Evolutionary conservation across 2,888 invertebrate species (phyloP), one percentile per base, ranked within the genome.

Genomic region (Amblyjoppa proteus): DNA sequence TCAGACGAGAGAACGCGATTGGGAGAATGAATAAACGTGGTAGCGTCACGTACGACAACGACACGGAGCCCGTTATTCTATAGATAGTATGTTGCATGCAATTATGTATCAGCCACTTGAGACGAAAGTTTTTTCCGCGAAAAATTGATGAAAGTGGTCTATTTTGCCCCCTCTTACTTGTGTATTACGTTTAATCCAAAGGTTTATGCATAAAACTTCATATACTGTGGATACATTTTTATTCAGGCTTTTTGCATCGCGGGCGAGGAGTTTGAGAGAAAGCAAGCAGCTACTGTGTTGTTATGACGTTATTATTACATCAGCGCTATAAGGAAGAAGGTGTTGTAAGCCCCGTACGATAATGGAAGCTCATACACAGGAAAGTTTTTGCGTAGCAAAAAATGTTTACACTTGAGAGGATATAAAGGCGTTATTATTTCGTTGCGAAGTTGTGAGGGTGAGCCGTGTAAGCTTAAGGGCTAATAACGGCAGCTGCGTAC

Each of bases 1-100:
- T 84, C 83, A 71, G 79, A 80, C 83, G 25, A 31, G 34, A 41
- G 9, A n/a, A 25, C 74, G 25, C 56, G 56, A 3, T 25, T 56
- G 56, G 20, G 25, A n/a, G 20, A 53, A n/a, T 7, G 20, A 53
- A n/a, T 53, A 53, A 58, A 77, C 71, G 41, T 56, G 41, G 61
- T 45, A 28, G 5, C 38, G 31, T 76, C 53, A 31, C 31, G 11
- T 58, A 41, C 34, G 28, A 16, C n/a, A 66, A 31, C 4, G 34
- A 20, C 49, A 34, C 64, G 16, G 49, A 16, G 25, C 38, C 38
- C 38, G 0, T 38, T 38, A 38, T 38, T 3, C 7, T 31, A 1
- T 31, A 31, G 28, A 31, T 31, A 31, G 38, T 38, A 38, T 38
- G 38, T 7, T 2, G 7, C 38, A 38, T 38, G 7, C 28, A 31